Evolutionary conservation across 2,113 vertebrate genomes (phyloP), one percentile per base, ranked within the genome.

Genomic region (Gorsachius goisagi): DNA sequence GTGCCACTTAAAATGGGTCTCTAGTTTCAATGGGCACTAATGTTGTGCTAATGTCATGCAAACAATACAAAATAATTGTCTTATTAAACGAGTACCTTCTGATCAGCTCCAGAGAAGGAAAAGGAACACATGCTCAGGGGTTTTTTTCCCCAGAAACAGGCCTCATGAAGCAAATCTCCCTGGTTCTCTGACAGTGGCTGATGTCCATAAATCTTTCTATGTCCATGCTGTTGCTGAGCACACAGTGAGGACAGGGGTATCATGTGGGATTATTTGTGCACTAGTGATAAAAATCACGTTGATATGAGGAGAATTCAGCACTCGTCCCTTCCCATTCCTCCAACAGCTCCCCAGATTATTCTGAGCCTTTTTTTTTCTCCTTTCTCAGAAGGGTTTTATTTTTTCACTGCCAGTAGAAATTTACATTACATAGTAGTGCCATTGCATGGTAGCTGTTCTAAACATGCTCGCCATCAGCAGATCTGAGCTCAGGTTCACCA

Each of bases 211-310:
- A 97, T 95, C 86, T 97, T 95, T 88, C 28, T 64, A 73, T 39
- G 69, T 78, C 75, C 82, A 53, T 95, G 71, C 37, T 92, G 64
- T 93, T 96, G 94, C 68, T 87, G 74, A 95, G 71, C 86, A 94
- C 75, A 95, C 86, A 89, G 50, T 53, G 86, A 97, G 84, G 85
- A 89, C 30, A 76, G 15, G 41, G 20, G 33, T 74, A 89, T 93
- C 90, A 85, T 81, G 74, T 71, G 74, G 87, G 55, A 88, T 97
- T 97, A 94, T 87, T 98, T 96, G 91, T 83, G 87, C 60, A 68
- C 67, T 62, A 58, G 74, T 82, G 94, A 90, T 82, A 97, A 95
- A 97, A 97, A 71, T 96, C 91, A 89, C 72, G 73, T 53, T 72
- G 78, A 95, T 85, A 87, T 33, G 79, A 96, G 63, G 47, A 82